Evolutionary conservation across 2,888 invertebrate genomes (phyloP), one percentile per base, ranked within the genome.

Genomic region (Germaria angustata): DNA sequence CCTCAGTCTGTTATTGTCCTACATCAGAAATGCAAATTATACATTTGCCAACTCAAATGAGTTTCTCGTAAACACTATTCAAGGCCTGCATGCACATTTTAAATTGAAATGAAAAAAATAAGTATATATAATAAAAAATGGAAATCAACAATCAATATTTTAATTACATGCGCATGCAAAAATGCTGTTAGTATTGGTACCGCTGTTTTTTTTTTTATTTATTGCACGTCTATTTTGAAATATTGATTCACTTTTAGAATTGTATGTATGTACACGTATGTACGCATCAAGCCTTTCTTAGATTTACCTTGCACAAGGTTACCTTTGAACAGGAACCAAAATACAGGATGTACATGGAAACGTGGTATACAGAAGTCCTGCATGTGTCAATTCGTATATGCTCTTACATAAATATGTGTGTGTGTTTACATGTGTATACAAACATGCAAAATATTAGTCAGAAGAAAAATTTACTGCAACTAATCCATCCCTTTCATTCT

Each of bases 1-100:
- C 46, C 81, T 69, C 13, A n/a, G 2, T 15, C 11, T 66, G 24
- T 34, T 65, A 57, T 59, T 46, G 65, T 76, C 63, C 44, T 44
- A 75, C 66, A 53, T 28, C 22, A 46, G 39, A 72, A 83, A 76
- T 80, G 83, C 61, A 80, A 83, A 80, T 80, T 80, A 79, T 61
- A 80, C 22, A 55, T 75, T 77, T 73, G 73, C 68, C 0, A 73
- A 76, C 55, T 61, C 28, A 63, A 68, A 61, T 46, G 44, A 46
- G 28, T 53, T 73, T 39, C 28, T 34, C 32, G 2, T 44, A 32
- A 61, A 46, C 57, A 65, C 44, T 20, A n/a, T n/a, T 32, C 32
- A 57, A 80, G 39, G 46, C 53, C 59, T 72, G 66, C 71, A 72
- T 59, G 66, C 71, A 72, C 66, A 81, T 81, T 59, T 71, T 34